A percentile compares a stretch with the other conserved stretches of the same genome.
These are phyloP conservation scores for Mellivora capensis DNA, from an alignment of 2,113 vertebrate species.

Conservation along the genomic window DNA sequence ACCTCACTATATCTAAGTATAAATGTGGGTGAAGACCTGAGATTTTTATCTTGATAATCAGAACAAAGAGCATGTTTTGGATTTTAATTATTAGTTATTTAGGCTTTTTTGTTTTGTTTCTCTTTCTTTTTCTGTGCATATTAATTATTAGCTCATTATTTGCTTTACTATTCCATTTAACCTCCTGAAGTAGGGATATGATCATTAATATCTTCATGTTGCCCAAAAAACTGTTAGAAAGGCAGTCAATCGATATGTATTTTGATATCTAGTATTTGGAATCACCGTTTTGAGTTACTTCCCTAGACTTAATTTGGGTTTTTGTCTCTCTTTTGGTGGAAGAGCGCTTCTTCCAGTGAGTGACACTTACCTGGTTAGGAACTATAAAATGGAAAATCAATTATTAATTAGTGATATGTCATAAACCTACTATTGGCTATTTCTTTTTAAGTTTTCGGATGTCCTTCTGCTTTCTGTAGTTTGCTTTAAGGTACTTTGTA, in stretches of 20 bases:
- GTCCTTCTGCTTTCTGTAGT: neutral
- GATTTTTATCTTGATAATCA: neutral
- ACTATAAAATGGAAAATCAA: neutral
- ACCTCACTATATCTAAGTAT: neutral
- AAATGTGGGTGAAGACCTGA: neutral
- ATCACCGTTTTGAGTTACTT: slow-evolving; percentile 4
- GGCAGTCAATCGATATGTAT: neutral
- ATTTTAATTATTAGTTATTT: neutral
- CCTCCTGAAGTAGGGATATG: neutral
- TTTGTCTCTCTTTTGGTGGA: neutral
- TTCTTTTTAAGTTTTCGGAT: neutral
- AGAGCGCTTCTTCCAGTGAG: neutral
- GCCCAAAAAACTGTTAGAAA: neutral
- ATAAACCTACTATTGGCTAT: neutral
- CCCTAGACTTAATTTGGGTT: neutral
- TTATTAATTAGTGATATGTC: neutral
- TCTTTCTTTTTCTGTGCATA: neutral
- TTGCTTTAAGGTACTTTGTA: neutral
- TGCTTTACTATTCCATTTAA: neutral
- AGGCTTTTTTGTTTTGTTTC: neutral
- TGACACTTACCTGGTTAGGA: neutral
- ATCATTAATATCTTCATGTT: neutral
- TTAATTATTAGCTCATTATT: neutral
- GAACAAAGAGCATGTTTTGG: neutral
- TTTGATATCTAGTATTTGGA: neutral